Evolutionary conservation across 2,113 vertebrate genomes (phyloP).

Genomic region (Catharus minimus): DNA sequence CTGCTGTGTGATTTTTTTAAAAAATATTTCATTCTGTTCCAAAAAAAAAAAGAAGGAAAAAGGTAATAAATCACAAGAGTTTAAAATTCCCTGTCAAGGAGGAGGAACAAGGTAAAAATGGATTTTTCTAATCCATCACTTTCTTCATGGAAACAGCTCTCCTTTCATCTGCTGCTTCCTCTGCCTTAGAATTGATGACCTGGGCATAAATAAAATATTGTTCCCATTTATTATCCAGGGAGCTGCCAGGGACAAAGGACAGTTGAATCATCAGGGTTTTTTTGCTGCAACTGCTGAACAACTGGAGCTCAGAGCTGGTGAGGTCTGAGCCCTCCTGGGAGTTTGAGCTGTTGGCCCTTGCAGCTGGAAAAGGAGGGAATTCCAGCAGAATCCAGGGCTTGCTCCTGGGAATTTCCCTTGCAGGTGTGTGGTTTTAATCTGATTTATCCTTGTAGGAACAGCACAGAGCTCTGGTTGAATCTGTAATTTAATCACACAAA

Average conservation of each 20-base stretch:
- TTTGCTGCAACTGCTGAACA: conserved; percentile 26
- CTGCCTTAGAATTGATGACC: conserved; percentile 47
- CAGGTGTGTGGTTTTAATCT: background rate
- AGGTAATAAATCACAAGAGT: background rate
- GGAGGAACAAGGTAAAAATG: conserved; percentile 3
- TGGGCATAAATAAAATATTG: conserved; percentile 34
- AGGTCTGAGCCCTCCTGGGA: conserved; percentile 9
- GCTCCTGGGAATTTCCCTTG: background rate
- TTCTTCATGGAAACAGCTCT: conserved; percentile 12
- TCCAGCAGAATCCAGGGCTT: background rate
- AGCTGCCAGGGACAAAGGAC: conserved; percentile 24
- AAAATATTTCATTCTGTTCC: background rate
- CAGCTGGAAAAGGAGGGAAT: background rate
- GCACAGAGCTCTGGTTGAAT: background rate
- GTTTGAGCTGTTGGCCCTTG: background rate
- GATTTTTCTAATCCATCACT: conserved; percentile 42
- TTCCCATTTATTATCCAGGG: conserved; percentile 56
- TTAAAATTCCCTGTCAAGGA: conserved; percentile 19
- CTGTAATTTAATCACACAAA: fast-evolving
- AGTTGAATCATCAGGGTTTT: conserved; percentile 42
- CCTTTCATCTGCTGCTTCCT: conserved; percentile 15
- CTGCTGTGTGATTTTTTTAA: background rate
- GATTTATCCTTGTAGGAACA: background rate
- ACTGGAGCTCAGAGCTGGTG: background rate
- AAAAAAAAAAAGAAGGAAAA: background rate